Evolutionary conservation across 2,113 vertebrate genomes (phyloP).

Genomic region (Thymallus thymallus): DNA sequence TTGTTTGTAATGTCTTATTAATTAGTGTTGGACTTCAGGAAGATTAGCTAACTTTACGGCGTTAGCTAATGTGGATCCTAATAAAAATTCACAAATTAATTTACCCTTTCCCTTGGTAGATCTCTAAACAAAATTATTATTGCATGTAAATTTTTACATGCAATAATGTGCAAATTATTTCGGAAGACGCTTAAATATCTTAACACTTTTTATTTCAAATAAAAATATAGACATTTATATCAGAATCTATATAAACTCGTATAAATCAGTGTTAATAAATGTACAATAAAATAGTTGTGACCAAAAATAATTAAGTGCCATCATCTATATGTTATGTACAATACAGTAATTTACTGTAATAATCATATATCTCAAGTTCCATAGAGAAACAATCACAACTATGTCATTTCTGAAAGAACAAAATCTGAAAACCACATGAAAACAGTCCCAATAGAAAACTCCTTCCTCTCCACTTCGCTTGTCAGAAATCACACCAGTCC

Average conservation of each 20-base stretch:
- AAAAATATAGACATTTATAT: conserved; percentile 59
- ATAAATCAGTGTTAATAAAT: conserved; percentile 68
- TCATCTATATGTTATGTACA: conserved; percentile 80
- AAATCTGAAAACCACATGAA: conserved; percentile 7
- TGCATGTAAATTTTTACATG: too few relatives aligned
- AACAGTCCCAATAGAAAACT: background rate
- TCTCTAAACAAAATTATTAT: too few relatives aligned
- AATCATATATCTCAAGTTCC: conserved; percentile 76
- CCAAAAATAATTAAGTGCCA: conserved; percentile 79
- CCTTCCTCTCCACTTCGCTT: conserved; percentile 6
- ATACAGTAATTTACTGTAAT: conserved; percentile 95
- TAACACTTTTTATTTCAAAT: conserved; percentile 71
- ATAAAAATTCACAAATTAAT: too few relatives aligned
- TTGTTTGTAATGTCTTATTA: too few relatives aligned
- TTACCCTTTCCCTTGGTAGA: too few relatives aligned
- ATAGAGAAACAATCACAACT: conserved; percentile 79
- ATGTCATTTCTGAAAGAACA: conserved; percentile 26
- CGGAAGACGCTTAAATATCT: conserved; percentile 21
- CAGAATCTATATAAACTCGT: conserved; percentile 51
- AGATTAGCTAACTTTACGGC: too few relatives aligned
- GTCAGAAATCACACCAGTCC: background rate
- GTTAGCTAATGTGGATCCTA: too few relatives aligned
- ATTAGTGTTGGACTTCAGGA: too few relatives aligned
- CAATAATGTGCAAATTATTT: background rate
- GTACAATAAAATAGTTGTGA: conserved; percentile 63